Evolutionary conservation across 2,113 vertebrate genomes (phyloP), one percentile per base, ranked within the genome.

Genomic region (Chascanopsetta lugubris): DNA sequence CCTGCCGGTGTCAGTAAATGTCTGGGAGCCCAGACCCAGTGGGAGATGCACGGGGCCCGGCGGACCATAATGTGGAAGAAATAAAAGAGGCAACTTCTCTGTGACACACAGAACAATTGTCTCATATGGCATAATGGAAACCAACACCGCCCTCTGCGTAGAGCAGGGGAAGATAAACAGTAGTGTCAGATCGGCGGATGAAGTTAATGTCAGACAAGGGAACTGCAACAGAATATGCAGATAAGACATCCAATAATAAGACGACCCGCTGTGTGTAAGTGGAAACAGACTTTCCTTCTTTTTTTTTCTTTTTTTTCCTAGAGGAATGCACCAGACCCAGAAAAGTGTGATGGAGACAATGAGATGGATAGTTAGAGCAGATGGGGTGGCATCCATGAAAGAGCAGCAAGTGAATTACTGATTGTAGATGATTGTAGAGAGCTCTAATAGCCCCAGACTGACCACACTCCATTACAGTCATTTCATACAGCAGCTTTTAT

Each of bases 401-500:
- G 66, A 85, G 81, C 73, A 80, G 40, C 85, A 74, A 69, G 80
- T 87, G 80, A 82, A 85, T 82, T 60, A 81, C 83, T 84, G 88
- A 88, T 89, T 80, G 83, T 85, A 84, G 61, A 81, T 84, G 88
- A 88, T 89, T 80, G 83, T 85, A 84, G 61, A 81, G 82, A 81
- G 86, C 80, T 82, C 87, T 89, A 88, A 89, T 90, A 88, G 88
- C 85, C 75, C 72, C 76, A 78, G 67, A 87, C 83, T 87, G 76
- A 86, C 88, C 79, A 70, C 80, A 75, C 79, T 89, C 85, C 88
- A 90, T 91, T 91, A 88, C 81, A 85, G 85, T 82, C 76, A 75
- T 82, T 86, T 89, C 84, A 90, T 86, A 86, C 79, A 80, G 77
- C 81, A 72, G 87, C 85, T 89, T 89, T 90, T 89, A 88, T 85